A percentile compares a stretch with the other conserved stretches of the same genome.
phyloP scores from a whole-genome alignment of 2,888 invertebrate genomes.

The Sceliomorpha sp. region DNA sequence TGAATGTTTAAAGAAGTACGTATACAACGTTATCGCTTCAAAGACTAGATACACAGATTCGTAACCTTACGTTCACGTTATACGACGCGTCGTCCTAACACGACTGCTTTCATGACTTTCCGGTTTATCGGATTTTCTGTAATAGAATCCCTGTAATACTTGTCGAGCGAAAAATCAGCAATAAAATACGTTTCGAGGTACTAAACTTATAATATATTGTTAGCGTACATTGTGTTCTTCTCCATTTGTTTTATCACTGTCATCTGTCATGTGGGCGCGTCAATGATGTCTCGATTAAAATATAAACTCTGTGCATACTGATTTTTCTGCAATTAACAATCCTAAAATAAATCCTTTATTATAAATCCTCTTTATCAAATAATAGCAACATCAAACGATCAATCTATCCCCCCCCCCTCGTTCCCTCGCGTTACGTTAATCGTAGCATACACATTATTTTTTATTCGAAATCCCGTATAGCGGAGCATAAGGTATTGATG shows the following conservation, averaged over 20 bases:
- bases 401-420: too few species aligned
- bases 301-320: too few species aligned
- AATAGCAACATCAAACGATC: too few species aligned
- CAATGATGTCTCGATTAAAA: not conserved
- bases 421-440: too few species aligned
- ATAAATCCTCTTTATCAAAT: too few species aligned
- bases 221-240: conserved; percentile 6
- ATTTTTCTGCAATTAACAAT: too few species aligned
- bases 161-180: conserved; percentile 41
- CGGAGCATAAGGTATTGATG: conserved; percentile 57
- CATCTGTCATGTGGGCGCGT: not conserved
- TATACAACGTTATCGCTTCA: conserved; percentile 37
- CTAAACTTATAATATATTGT: conserved; percentile 7
- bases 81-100: conserved; percentile 48
- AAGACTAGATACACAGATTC: conserved; percentile 49
- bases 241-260: conserved; percentile 3
- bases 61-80: conserved; percentile 44
- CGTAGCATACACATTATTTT: not conserved
- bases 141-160: conserved; percentile 36
- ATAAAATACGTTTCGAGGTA: conserved; percentile 33
- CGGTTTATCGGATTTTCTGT: conserved; percentile 56
- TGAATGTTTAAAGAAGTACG: too few species aligned
- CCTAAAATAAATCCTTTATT: too few species aligned
- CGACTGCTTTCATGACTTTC: conserved; percentile 58
- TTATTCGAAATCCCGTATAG: not conserved